Base-by-base conservation (phyloP, 1,140 invertebrate genomes). In the Brachionus paranguensis region DNA sequence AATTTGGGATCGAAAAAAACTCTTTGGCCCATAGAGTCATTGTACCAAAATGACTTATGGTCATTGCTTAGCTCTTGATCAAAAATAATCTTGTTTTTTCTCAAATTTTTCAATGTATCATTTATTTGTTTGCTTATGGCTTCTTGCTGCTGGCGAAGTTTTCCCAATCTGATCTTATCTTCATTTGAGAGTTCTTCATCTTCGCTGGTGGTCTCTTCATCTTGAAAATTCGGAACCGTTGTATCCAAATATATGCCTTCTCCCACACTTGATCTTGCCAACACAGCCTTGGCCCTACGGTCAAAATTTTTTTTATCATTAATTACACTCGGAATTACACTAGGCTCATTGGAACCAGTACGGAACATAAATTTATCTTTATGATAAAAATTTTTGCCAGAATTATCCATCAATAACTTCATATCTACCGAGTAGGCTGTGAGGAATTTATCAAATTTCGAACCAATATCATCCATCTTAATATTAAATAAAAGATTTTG, bases 391-490 rank as follows among this genome's bases (percentile, higher is more conserved):
- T 20, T 76, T 76, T 47, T 11, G 8, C 20, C 47, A 12, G 72
- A 76, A 64, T 68, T 81, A 12, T 81, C 41, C 50, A 81, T 29
- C 14, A 81, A 47, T 11, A 64, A 0, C 20, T 81, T 81, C 78
- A 81, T 81, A 47, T 81, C 78, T n/a, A 60, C 14, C 4, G 78
- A 64, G 45, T 81, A 81, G 14, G 24, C 64, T 29, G 29, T 81
- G 2, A 81, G 29, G 45, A 81, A 81, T 81, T 81, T 60, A n/a
- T 81, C 78, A 47, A 81, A 81, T 64, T 81, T 81, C 24, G 33
- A 81, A 64, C 64, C 78, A 64, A 81, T 68, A n/a, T 60, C 64
- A 11, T 81, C 78, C 12, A 81, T 81, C 78, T 81, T 20, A 60
- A 17, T 17, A 37, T 37, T 5, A 41, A 60, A 81, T 20, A 43